A percentile compares a stretch with the other conserved stretches of the same genome.
Evolutionary conservation across 1,140 invertebrate species (phyloP).

Genomic region (Lasaia peninsularis): DNA sequence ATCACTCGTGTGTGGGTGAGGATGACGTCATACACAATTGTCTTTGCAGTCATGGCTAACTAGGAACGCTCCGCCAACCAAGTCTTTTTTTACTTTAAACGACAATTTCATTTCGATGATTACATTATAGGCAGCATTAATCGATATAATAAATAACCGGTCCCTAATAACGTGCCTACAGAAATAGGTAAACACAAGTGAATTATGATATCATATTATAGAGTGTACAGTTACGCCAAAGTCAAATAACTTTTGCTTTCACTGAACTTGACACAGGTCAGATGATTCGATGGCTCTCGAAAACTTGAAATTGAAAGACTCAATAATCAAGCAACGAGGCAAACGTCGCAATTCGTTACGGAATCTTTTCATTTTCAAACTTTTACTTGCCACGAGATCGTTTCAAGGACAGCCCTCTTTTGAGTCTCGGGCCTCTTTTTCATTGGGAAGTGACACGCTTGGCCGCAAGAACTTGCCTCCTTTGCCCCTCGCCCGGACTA

Average conservation of each 20-base stretch:
- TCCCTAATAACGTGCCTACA: too few species aligned
- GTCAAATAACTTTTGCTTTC: constrained; percentile 52
- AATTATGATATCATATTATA: background rate
- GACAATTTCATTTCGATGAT: background rate
- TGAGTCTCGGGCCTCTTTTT: constrained; percentile 64
- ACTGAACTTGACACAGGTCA: constrained; percentile 63
- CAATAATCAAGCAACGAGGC: constrained; percentile 34
- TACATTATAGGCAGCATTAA: too few species aligned
- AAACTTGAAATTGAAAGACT: constrained; percentile 18
- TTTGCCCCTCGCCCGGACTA: constrained; percentile 30
- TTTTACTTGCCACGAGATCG: constrained; percentile 53
- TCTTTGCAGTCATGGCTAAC: constrained; percentile 67
- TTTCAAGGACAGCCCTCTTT: constrained; percentile 62
- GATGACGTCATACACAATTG: constrained; percentile 69
- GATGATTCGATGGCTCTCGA: constrained; percentile 33
- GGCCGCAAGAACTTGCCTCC: constrained; percentile 58
- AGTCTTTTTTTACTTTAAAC: constrained; percentile 24
- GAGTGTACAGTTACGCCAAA: constrained; percentile 4
- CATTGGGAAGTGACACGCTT: constrained; percentile 70
- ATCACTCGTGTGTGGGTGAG: constrained; percentile 37
- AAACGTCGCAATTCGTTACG: background rate
- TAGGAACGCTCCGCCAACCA: constrained; percentile 48
- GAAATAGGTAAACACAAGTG: background rate
- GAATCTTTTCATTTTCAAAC: constrained; percentile 21
- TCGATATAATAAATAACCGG: too few species aligned